phyloP scores from a whole-genome alignment of 2,888 invertebrate genomes.

The Dusona sp. region DNA sequence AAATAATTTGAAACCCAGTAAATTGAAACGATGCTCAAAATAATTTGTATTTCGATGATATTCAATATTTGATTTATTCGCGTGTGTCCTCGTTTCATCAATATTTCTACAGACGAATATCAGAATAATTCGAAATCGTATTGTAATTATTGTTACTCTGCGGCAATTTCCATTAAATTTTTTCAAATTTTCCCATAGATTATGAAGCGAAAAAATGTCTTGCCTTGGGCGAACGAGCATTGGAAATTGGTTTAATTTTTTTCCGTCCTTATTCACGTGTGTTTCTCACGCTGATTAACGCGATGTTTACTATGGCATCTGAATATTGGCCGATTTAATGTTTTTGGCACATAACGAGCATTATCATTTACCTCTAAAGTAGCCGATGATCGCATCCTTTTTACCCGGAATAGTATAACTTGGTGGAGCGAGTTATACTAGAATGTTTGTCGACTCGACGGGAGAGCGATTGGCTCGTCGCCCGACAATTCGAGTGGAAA shows the following conservation, averaged over 20 bases:
- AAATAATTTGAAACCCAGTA: neutral
- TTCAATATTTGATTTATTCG: neutral
- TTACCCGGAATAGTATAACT: slow-evolving; percentile 38
- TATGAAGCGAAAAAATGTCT: neutral
- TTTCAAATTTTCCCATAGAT: neutral
- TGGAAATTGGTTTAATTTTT: neutral
- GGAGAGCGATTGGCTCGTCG: slow-evolving; percentile 56
- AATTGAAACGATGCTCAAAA: neutral
- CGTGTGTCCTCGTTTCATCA: neutral
- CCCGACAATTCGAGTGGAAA: slow-evolving; percentile 57
- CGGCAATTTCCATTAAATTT: neutral
- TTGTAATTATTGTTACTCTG: neutral
- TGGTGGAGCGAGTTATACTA: slow-evolving; percentile 8
- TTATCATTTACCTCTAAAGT: slow-evolving; percentile 43
- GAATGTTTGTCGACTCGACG: slow-evolving; percentile 40
- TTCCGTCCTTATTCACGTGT: neutral
- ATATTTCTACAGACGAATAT: neutral
- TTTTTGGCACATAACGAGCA: slow-evolving; percentile 15
- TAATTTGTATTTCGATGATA: neutral
- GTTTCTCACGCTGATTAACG: neutral
- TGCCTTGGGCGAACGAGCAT: neutral
- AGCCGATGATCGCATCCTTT: slow-evolving; percentile 60
- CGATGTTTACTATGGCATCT: neutral
- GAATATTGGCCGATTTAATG: neutral
- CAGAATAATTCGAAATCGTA: neutral